Percentiles rank a stretch among this genome's conserved stretches.
Evolutionary conservation across 2,888 invertebrate species (phyloP).

Genomic region (Dioctria linearis): DNA sequence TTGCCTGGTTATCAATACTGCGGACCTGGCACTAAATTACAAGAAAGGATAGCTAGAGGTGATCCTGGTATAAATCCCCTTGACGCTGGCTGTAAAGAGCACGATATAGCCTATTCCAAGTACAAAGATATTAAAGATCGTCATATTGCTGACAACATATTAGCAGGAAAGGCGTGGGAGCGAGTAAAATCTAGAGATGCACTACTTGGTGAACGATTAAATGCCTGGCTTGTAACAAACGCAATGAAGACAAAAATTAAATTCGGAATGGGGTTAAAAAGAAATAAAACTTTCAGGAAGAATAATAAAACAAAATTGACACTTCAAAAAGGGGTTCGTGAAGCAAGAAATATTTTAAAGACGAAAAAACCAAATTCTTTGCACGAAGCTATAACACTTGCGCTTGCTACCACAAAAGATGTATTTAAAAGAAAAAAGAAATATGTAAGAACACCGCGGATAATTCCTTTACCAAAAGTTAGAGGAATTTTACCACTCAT

Average conservation of each 20-base stretch:
- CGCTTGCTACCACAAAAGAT: slow-evolving; percentile 53
- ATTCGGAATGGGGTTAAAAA: slow-evolving; percentile 56
- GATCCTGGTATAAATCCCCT: slow-evolving; percentile 62
- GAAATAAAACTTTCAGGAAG: neutral
- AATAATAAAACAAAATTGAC: slow-evolving; percentile 10
- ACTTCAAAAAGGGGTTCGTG: slow-evolving; percentile 36
- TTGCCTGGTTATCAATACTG: slow-evolving; percentile 61
- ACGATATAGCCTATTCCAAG: slow-evolving; percentile 57
- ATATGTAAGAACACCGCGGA: slow-evolving; percentile 59
- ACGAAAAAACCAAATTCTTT: slow-evolving; percentile 56
- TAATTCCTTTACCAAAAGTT: slow-evolving; percentile 64
- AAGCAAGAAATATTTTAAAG: slow-evolving; percentile 49
- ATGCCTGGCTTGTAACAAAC: slow-evolving; percentile 54
- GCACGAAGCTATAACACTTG: slow-evolving; percentile 58
- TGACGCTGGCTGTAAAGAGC: slow-evolving; percentile 61
- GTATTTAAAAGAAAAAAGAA: slow-evolving; percentile 25
- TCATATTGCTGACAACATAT: slow-evolving; percentile 24
- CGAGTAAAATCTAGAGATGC: slow-evolving; percentile 45
- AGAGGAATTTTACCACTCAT: slow-evolving; percentile 65
- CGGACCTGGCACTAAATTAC: slow-evolving; percentile 61
- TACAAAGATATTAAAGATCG: slow-evolving; percentile 6
- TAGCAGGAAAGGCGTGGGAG: slow-evolving; percentile 55
- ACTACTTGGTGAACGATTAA: slow-evolving; percentile 53
- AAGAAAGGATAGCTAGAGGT: slow-evolving; percentile 60
- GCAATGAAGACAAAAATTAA: slow-evolving; percentile 59